Evolutionary conservation across 2,797 vertebrate species (phyloP).

Genomic region (Crypturellus tataupa): DNA sequence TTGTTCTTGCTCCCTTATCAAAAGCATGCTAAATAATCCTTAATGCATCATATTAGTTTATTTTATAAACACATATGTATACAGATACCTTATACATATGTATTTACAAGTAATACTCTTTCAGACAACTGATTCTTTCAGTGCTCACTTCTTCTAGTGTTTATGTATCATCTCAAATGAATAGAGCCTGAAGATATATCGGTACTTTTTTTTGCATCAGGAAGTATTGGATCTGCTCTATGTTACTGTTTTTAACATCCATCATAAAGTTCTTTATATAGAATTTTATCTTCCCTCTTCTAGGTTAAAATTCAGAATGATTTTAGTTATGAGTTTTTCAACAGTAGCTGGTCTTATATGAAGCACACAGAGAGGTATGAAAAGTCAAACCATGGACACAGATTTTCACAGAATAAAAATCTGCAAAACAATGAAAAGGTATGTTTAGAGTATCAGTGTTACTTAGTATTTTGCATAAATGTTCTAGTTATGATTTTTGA

Average conservation of each 20-base stretch:
- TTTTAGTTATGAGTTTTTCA: slow-evolving; percentile 91
- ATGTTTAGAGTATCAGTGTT: neutral
- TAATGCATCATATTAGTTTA: neutral
- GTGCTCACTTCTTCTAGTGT: neutral
- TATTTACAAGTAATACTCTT: neutral
- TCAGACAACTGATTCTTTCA: neutral
- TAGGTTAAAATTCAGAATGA: slow-evolving; percentile 91
- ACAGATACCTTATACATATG: neutral
- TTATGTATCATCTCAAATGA: neutral
- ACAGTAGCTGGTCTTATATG: slow-evolving; percentile 91
- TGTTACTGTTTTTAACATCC: neutral
- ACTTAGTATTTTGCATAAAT: neutral
- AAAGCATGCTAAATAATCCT: neutral
- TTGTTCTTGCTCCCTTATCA: neutral
- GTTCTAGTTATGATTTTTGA: neutral
- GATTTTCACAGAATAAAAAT: neutral
- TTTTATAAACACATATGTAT: neutral
- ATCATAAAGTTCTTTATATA: neutral
- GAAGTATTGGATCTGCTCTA: neutral
- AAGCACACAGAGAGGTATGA: slow-evolving; percentile 71
- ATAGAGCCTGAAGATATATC: neutral
- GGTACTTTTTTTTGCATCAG: neutral
- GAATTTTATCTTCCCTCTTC: slow-evolving; percentile 10
- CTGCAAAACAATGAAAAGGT: slow-evolving; percentile 80
- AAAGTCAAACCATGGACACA: slow-evolving; percentile 35